These are phyloP conservation scores for Choloepus hoffmanni DNA, from an alignment of 2,113 vertebrate genomes.

Conservation along the genomic window DNA sequence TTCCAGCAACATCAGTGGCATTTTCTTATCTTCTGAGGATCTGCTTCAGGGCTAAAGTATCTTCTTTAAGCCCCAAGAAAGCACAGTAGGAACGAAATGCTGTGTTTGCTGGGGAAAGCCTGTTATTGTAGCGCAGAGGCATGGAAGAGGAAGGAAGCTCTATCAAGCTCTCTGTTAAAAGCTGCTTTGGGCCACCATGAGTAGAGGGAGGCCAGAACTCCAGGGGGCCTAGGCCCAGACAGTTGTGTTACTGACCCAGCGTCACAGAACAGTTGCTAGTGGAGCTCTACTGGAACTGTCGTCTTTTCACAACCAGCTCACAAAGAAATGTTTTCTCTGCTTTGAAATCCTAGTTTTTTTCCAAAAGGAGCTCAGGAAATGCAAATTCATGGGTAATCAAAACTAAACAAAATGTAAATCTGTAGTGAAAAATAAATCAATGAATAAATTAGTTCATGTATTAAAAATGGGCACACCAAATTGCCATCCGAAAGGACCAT, in stretches of 20 bases:
- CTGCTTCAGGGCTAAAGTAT: slow-evolving; percentile 50
- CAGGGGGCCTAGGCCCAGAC: not conserved
- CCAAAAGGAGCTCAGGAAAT: slow-evolving; percentile 47
- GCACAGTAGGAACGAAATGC: not conserved
- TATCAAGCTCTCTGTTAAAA: not conserved
- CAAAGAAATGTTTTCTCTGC: not conserved
- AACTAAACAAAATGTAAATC: not conserved
- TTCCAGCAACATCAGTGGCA: slow-evolving; percentile 56
- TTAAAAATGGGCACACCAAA: not conserved
- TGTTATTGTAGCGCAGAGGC: not conserved
- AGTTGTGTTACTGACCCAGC: not conserved
- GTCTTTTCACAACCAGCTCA: slow-evolving; percentile 34
- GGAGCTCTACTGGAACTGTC: not conserved
- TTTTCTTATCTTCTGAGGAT: slow-evolving; percentile 73
- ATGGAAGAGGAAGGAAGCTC: not conserved
- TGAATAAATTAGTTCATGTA: not conserved
- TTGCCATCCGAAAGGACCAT: not conserved
- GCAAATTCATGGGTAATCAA: not conserved
- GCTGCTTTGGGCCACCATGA: not conserved
- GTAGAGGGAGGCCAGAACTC: not conserved
- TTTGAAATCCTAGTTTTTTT: slow-evolving; percentile 56
- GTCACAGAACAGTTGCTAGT: not conserved
- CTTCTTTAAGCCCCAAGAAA: slow-evolving; percentile 15
- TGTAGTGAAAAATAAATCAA: not conserved
- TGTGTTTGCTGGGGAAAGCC: not conserved